These are phyloP conservation scores for Mixornis gularis DNA, from an alignment of 2,113 vertebrate species.

Conservation along the genomic window DNA sequence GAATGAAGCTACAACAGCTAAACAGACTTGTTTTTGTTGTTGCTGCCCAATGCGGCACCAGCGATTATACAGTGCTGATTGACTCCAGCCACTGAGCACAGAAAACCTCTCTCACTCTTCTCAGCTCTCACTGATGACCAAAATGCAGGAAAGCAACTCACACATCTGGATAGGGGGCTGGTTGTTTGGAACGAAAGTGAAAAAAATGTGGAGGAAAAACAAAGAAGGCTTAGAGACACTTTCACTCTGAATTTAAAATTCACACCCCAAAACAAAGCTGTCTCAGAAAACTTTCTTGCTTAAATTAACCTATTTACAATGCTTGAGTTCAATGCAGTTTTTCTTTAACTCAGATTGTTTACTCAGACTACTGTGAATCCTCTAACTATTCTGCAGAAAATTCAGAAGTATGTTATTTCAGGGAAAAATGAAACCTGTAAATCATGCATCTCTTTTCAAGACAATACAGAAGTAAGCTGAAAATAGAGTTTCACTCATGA, in stretches of 20 bases:
- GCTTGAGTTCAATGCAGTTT: neutral
- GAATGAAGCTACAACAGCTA: neutral
- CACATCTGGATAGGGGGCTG: rapidly evolving
- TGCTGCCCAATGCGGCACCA: neutral
- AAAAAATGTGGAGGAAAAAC: neutral
- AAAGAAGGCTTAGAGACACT: neutral
- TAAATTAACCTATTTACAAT: neutral
- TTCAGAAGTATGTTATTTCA: neutral
- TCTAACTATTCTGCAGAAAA: neutral
- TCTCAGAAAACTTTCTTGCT: neutral
- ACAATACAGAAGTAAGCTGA: neutral
- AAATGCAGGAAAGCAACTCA: neutral
- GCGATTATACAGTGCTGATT: neutral
- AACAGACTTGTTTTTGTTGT: neutral
- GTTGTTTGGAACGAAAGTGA: neutral
- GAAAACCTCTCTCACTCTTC: neutral
- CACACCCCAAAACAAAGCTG: neutral
- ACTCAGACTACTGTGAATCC: neutral
- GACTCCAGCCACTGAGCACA: neutral
- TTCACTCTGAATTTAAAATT: neutral
- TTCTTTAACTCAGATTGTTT: neutral
- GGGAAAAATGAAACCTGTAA: neutral
- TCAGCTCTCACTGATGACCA: neutral
- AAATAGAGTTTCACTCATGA: neutral
- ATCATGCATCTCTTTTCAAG: neutral